A percentile compares a stretch with the other conserved stretches of the same genome.
Evolutionary conservation across 2,888 invertebrate genomes (phyloP).

Genomic region (Harmothoe impar): DNA sequence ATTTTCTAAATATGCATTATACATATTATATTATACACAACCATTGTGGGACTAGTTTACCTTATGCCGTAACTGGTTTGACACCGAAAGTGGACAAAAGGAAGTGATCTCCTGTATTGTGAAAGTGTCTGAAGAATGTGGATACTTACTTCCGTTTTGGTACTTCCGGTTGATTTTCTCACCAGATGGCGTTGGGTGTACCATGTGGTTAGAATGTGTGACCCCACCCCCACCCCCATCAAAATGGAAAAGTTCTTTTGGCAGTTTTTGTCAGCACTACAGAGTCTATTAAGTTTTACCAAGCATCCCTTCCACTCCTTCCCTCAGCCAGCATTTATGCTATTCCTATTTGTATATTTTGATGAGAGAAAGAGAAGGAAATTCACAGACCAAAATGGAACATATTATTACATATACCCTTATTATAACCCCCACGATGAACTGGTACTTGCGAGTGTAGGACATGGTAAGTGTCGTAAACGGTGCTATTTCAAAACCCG

Average conservation of each 20-base stretch:
- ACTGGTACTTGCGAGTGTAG: slow-evolving; percentile 49
- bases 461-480: slow-evolving; percentile 35
- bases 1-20: background rate
- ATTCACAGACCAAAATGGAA: background rate
- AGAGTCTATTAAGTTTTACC: slow-evolving; percentile 15
- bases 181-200: background rate
- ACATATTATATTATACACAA: too few species aligned
- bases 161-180: background rate
- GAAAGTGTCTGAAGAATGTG: background rate
- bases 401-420: background rate
- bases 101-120: background rate
- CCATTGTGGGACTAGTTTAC: background rate
- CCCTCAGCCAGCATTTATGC: slow-evolving; percentile 19
- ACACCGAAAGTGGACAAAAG: background rate
- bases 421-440: background rate
- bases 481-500: slow-evolving; percentile 56
- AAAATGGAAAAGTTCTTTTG: background rate
- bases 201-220: background rate
- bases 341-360: slow-evolving; percentile 42
- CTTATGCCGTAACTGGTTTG: background rate
- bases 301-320: background rate
- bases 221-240: background rate
- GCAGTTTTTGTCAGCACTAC: background rate
- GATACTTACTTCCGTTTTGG: background rate
- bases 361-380: slow-evolving; percentile 34